Evolutionary conservation across 2,797 vertebrate species (phyloP).

Genomic region (Enteromius fasciolatus): DNA sequence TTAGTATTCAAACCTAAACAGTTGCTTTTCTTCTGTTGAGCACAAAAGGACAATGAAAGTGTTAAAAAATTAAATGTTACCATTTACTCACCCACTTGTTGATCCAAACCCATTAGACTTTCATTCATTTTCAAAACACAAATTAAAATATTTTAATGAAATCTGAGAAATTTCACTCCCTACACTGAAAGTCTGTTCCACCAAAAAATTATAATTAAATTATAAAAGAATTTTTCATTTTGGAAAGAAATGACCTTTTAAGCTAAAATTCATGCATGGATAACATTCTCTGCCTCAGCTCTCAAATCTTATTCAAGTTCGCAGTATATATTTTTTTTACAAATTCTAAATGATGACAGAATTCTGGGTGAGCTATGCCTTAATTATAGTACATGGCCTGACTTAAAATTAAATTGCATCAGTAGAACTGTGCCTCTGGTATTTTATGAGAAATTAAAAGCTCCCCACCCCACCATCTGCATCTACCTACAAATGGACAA

Average conservation of each 20-base stretch:
- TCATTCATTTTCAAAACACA: neutral
- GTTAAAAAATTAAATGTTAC: neutral
- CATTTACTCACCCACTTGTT: neutral
- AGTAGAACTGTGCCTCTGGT: slow-evolving; percentile 29
- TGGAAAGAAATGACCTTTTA: neutral
- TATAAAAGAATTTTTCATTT: neutral
- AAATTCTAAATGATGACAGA: neutral
- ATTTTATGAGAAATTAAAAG: slow-evolving; percentile 29
- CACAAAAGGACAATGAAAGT: neutral
- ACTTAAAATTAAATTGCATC: slow-evolving; percentile 15
- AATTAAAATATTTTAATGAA: neutral
- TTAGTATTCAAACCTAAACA: neutral
- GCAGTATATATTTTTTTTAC: neutral
- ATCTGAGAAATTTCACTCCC: neutral
- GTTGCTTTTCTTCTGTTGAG: neutral
- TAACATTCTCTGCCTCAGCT: neutral
- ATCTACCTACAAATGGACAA: slow-evolving; percentile 9
- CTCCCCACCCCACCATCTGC: slow-evolving; percentile 34
- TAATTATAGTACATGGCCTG: slow-evolving; percentile 15
- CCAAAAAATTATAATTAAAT: neutral
- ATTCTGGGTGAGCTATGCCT: neutral
- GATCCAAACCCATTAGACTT: neutral
- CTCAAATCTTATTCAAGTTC: neutral
- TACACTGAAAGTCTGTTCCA: neutral
- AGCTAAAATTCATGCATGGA: neutral